A percentile compares a stretch with the other conserved stretches of the same genome.
These are phyloP conservation scores for Ceratosolen solmsi DNA, from an alignment of 1,140 invertebrate genomes.

Conservation along the genomic window DNA sequence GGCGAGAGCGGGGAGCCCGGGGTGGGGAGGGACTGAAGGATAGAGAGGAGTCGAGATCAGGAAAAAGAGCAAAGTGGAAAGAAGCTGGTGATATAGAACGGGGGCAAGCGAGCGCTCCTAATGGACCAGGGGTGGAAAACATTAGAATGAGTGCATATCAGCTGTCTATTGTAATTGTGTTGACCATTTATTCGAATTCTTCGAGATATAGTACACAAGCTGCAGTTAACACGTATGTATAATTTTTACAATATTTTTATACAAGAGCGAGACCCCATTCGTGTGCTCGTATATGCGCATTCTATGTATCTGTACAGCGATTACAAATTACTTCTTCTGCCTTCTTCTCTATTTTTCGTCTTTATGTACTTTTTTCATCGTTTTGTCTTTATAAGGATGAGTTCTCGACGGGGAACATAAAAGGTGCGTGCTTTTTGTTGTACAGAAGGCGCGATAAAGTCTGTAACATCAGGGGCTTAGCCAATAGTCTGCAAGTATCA, in stretches of 20 bases:
- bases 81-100: background rate
- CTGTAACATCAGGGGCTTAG: background rate
- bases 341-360: background rate
- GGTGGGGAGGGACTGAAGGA: background rate
- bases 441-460: constrained; percentile 4
- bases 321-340: constrained; percentile 60
- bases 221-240: constrained; percentile 73
- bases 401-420: background rate
- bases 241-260: constrained; percentile 74
- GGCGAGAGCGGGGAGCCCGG: no score
- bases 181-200: constrained; percentile 71
- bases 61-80: constrained; percentile 43
- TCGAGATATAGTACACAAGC: constrained; percentile 74
- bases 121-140: constrained; percentile 13
- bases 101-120: constrained; percentile 8
- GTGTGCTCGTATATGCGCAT: constrained; percentile 6
- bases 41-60: background rate
- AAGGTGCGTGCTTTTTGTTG: background rate
- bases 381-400: background rate
- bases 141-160: constrained; percentile 50
- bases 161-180: constrained; percentile 62
- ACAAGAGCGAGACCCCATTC: constrained; percentile 56
- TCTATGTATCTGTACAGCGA: constrained; percentile 69
- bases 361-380: background rate
- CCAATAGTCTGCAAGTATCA: constrained; percentile 3